Evolutionary conservation across 2,113 vertebrate genomes (phyloP).

Genomic region (Ochotona princeps): DNA sequence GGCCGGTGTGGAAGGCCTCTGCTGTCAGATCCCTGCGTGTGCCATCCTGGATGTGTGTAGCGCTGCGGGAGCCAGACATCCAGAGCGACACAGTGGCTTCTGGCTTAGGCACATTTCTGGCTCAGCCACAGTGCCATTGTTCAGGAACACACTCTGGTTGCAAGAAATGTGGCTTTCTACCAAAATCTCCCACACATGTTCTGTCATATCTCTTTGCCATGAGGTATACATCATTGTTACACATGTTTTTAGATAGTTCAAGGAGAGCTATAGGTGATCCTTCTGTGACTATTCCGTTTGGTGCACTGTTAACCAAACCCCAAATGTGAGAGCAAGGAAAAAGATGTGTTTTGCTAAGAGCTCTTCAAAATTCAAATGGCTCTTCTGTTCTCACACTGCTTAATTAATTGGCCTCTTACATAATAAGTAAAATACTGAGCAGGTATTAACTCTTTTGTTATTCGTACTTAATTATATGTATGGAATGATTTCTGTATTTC

Average conservation of each 20-base stretch:
- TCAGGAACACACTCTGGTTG: background rate
- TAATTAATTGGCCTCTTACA: slow-evolving; percentile 54
- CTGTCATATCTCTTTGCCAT: background rate
- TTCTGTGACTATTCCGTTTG: background rate
- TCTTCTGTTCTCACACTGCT: slow-evolving; percentile 23
- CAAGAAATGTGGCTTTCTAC: background rate
- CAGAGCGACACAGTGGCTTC: background rate
- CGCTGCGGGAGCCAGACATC: rapidly evolving
- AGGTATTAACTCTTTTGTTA: background rate
- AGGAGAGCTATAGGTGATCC: background rate
- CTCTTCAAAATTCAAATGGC: slow-evolving; percentile 38
- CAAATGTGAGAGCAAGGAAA: background rate
- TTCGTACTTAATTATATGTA: background rate
- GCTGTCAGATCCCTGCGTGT: rapidly evolving
- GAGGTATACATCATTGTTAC: background rate
- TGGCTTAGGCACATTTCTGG: background rate
- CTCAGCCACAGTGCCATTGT: background rate
- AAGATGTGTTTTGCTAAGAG: background rate
- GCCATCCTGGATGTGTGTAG: background rate
- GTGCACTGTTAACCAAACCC: slow-evolving; percentile 25
- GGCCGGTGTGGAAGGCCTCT: rapidly evolving
- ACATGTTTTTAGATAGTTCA: background rate
- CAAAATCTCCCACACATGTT: background rate
- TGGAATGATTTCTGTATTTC: background rate
- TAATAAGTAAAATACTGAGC: slow-evolving; percentile 25